A percentile compares a stretch with the other conserved stretches of the same genome.
Conservation (phyloP, 2,888 invertebrate genomes). For the Drosophila nr. fundita region DNA sequence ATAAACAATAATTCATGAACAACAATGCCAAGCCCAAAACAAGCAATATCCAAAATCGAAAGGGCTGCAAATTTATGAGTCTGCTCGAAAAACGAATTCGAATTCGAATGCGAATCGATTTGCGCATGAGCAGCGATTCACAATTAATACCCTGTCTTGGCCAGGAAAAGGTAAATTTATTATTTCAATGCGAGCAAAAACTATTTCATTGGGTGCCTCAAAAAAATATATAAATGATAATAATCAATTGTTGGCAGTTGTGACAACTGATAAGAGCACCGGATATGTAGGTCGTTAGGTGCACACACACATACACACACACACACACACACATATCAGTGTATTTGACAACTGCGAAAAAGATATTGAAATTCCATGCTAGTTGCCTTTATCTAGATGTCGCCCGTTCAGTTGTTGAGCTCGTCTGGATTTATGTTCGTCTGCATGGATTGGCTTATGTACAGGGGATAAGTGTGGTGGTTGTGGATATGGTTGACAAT, state of each 20-base stretch:
- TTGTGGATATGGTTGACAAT: constrained; percentile 16
- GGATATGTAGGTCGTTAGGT: constrained; percentile 44
- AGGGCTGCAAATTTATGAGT: constrained; percentile 31
- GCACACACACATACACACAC: neutral
- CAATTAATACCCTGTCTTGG: neutral
- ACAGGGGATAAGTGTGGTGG: constrained; percentile 18
- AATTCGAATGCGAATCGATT: neutral
- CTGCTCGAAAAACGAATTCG: neutral
- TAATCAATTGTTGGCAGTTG: constrained; percentile 9
- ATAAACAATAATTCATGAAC: constrained; percentile 51
- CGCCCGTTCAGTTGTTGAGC: constrained; percentile 13
- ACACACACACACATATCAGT: neutral
- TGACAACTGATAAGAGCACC: constrained; percentile 47
- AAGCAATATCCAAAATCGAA: constrained; percentile 24
- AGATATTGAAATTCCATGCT: constrained; percentile 48
- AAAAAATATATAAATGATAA: neutral
- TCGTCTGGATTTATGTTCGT: constrained; percentile 19
- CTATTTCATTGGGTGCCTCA: neutral
- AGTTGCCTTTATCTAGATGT: constrained; percentile 41
- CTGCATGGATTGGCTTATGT: constrained; percentile 19
- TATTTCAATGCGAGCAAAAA: neutral
- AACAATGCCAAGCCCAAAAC: constrained; percentile 34
- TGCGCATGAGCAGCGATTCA: constrained; percentile 24
- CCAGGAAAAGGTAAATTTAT: neutral
- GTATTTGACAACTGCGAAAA: constrained; percentile 29